Percentiles rank a stretch among this genome's conserved stretches.
phyloP scores from a whole-genome alignment of 2,797 vertebrate species.

The Spatula versicolor region DNA sequence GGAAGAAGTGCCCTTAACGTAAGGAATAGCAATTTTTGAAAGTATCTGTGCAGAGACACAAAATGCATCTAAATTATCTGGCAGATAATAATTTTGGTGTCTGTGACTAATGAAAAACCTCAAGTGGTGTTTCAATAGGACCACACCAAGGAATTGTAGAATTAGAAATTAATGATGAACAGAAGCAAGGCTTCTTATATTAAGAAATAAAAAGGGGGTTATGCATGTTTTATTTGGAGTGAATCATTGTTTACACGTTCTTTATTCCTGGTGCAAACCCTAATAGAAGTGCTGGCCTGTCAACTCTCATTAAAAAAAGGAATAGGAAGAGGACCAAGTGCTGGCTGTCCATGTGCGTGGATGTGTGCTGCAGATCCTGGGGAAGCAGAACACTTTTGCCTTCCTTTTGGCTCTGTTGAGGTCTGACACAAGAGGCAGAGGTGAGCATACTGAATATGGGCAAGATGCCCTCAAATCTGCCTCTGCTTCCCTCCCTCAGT shows the following conservation, averaged over 20 bases:
- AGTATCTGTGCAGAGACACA: not conserved
- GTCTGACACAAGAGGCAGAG: not conserved
- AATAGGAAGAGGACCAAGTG: not conserved
- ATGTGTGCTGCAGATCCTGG: not conserved
- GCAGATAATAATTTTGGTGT: not conserved
- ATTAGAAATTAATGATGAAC: slow-evolving; percentile 57
- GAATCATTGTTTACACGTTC: not conserved
- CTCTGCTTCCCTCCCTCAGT: not conserved
- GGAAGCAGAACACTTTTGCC: not conserved
- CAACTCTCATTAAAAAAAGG: not conserved
- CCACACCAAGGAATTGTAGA: not conserved
- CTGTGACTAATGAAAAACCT: slow-evolving; percentile 36
- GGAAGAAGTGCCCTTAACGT: not conserved
- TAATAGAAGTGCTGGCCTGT: not conserved
- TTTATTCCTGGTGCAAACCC: not conserved
- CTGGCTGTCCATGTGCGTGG: not conserved
- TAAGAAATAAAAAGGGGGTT: slow-evolving; percentile 20
- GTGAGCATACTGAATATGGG: not conserved
- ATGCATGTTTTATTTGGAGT: slow-evolving; percentile 39
- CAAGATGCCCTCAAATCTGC: not conserved
- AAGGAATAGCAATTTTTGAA: not conserved
- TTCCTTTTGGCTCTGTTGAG: not conserved
- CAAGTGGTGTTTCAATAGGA: slow-evolving; percentile 12
- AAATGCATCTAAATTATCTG: not conserved
- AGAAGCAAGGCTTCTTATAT: slow-evolving; percentile 42